Evolutionary conservation across 2,113 vertebrate genomes (phyloP).

Genomic region (Catagonus wagneri): DNA sequence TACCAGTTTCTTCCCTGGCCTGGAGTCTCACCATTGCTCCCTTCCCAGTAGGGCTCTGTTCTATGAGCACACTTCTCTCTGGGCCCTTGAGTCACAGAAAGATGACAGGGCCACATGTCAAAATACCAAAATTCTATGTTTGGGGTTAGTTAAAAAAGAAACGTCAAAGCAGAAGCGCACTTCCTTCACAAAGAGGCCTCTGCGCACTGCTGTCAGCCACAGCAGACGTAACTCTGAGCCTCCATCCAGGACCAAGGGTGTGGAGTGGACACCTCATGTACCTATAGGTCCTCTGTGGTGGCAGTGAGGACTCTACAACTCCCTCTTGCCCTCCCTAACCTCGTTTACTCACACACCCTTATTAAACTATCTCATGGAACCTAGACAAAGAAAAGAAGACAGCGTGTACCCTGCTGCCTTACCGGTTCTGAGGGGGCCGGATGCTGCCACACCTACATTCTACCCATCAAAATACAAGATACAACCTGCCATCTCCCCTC

Average conservation of each 20-base stretch:
- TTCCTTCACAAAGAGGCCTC: conserved; percentile 20
- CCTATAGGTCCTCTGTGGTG: conserved; percentile 58
- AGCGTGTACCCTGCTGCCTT: not conserved
- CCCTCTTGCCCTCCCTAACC: not conserved
- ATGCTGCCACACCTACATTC: not conserved
- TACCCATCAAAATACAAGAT: not conserved
- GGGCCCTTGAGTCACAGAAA: not conserved
- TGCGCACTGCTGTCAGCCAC: conserved; percentile 38
- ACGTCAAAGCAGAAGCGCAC: conserved; percentile 46
- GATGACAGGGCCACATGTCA: not conserved
- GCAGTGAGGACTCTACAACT: conserved; percentile 12
- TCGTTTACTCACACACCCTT: not conserved
- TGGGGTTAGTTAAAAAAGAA: not conserved
- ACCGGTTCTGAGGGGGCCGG: not conserved
- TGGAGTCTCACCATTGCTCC: conserved; percentile 21
- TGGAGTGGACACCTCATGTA: conserved; percentile 38
- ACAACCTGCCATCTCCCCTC: not conserved
- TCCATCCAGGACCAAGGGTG: conserved; percentile 47
- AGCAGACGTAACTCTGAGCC: conserved; percentile 44
- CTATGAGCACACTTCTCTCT: fast-evolving
- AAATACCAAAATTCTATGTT: not conserved
- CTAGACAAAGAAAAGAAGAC: not conserved
- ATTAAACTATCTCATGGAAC: not conserved
- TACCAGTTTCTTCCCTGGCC: conserved; percentile 49
- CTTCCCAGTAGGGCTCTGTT: not conserved